Evolutionary conservation across 2,888 invertebrate genomes (phyloP).

Genomic region (Augiades crinisus): DNA sequence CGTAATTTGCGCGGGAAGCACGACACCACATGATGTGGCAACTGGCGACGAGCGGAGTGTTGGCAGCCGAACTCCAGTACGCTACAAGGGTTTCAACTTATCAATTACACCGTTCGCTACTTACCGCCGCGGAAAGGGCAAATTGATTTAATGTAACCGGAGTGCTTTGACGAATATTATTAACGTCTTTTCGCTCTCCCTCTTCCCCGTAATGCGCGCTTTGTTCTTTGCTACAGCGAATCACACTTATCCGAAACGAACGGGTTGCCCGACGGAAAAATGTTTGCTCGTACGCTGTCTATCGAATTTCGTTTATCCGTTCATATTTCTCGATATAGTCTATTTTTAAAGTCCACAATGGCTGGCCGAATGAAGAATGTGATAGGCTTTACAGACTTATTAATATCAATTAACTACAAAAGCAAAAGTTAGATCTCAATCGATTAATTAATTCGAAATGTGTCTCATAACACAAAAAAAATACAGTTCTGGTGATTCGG

Average conservation of each 20-base stretch:
- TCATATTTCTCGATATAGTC: too few species aligned
- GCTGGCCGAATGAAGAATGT: too few species aligned
- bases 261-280: slow-evolving; percentile 29
- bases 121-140: slow-evolving; percentile 81
- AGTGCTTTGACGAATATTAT: slow-evolving; percentile 82
- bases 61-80: slow-evolving; percentile 73
- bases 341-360: too few species aligned
- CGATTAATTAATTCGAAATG: too few species aligned
- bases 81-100: slow-evolving; percentile 81
- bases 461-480: too few species aligned
- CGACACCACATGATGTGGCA: slow-evolving; percentile 25
- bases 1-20: slow-evolving; percentile 27
- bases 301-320: not conserved
- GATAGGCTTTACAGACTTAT: too few species aligned
- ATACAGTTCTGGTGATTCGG: too few species aligned
- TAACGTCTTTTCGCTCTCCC: slow-evolving; percentile 80
- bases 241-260: slow-evolving; percentile 68
- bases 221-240: slow-evolving; percentile 77
- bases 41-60: slow-evolving; percentile 31
- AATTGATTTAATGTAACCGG: slow-evolving; percentile 82
- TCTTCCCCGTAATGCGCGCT: slow-evolving; percentile 68
- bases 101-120: slow-evolving; percentile 82
- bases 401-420: too few species aligned
- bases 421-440: too few species aligned
- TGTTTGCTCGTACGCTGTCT: slow-evolving; percentile 14